A percentile compares a stretch with the other conserved stretches of the same genome.
Conservation (phyloP, 2,888 invertebrate species). For the Anorthoa munda region DNA sequence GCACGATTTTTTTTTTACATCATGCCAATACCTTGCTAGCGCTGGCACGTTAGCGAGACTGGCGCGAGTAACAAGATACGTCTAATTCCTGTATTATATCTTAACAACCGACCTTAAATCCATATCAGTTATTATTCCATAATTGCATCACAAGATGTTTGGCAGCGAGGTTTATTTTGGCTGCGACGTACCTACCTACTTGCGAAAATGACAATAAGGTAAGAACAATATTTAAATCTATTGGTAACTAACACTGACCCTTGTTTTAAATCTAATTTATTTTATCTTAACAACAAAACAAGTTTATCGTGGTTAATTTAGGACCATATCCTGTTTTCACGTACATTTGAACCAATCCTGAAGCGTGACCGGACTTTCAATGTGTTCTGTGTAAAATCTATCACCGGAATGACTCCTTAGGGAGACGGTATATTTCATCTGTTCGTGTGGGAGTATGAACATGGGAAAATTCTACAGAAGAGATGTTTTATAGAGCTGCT, state of each 20-base stretch:
- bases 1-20: too few species aligned
- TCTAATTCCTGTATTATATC: too few species aligned
- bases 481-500: conserved; percentile 11
- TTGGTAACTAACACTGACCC: not conserved
- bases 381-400: conserved; percentile 73
- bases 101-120: too few species aligned
- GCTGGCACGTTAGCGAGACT: too few species aligned
- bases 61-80: too few species aligned
- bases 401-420: conserved; percentile 73
- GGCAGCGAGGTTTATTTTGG: too few species aligned
- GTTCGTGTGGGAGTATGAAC: conserved; percentile 23
- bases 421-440: conserved; percentile 66
- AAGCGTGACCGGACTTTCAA: conserved; percentile 70
- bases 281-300: not conserved
- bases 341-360: conserved; percentile 71
- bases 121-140: too few species aligned
- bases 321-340: conserved; percentile 55
- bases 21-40: too few species aligned
- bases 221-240: too few species aligned
- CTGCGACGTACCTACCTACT: too few species aligned
- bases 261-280: not conserved
- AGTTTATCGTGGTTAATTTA: conserved; percentile 47
- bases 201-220: too few species aligned
- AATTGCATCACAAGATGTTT: too few species aligned
- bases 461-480: conserved; percentile 19